Evolutionary conservation across 2,797 vertebrate genomes (phyloP), one percentile per base, ranked within the genome.

Genomic region (Megaceryle alcyon): DNA sequence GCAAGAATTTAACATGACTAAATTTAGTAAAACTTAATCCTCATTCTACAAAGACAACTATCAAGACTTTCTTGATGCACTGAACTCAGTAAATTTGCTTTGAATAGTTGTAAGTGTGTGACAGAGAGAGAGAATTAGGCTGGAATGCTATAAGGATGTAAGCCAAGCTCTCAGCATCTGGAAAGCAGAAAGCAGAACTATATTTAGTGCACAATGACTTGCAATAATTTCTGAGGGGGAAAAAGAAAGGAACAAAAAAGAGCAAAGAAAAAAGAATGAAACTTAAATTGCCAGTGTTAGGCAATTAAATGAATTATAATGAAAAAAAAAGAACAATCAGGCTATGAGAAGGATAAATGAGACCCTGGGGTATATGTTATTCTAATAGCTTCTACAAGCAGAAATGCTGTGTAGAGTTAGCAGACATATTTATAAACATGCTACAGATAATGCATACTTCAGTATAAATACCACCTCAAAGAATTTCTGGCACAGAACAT

Each of bases 171-270:
- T 83, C 81, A 33, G 95, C 98, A 98, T 98, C 98, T 98, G 98
- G 98, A 98, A 97, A 97, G 91, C 97, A 98, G 97, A 98, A 97
- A 37, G 51, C 84, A 82, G 86, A 89, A 94, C 97, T 98, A 98
- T 98, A 98, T 98, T 98, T 98, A 98, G 98, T 96, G 75, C 94
- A 97, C 96, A 97, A 97, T 98, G 98, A 98, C 97, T 98, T 98
- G 98, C 98, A 98, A 98, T 97, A 98, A 98, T 97, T 93, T 95
- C 90, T 91, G 78, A 15, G 77, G 26, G 75, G 81, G 46, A 15
- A 29, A 37, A 22, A 60, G 54, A 83, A 56, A 81, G 57, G 75
- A 70, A 94, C 41, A 94, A 80, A 94, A 86, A 94, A 83, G 68
- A 75, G 60, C 46, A 78, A 78, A 54, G 91, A 65, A 78, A 73